These are phyloP conservation scores for Siniperca knerii DNA, from an alignment of 2,113 vertebrate genomes.

Conservation along the genomic window DNA sequence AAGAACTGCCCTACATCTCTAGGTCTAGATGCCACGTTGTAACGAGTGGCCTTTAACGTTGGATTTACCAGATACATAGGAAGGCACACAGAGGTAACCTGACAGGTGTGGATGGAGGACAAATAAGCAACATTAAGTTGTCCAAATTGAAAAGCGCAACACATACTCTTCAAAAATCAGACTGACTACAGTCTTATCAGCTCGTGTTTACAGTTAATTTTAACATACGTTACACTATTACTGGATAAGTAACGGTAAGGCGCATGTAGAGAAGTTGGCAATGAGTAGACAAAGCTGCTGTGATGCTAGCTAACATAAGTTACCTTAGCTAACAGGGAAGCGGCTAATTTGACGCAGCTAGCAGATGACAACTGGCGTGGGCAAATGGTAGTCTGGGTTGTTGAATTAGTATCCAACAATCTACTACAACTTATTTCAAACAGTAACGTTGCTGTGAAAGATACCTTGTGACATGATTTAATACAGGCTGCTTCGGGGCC, in stretches of 20 bases:
- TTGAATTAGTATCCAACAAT: neutral
- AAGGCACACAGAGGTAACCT: constrained; percentile 40
- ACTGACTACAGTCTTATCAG: neutral
- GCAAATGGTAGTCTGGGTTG: neutral
- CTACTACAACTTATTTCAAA: neutral
- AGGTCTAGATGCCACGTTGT: constrained; percentile 50
- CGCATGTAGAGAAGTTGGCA: constrained; percentile 25
- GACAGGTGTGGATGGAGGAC: constrained; percentile 36
- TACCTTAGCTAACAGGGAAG: constrained; percentile 38
- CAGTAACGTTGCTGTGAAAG: neutral
- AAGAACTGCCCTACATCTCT: constrained; percentile 32
- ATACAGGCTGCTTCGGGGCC: constrained; percentile 63
- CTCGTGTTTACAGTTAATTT: neutral
- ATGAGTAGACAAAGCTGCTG: constrained; percentile 8
- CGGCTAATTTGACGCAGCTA: constrained; percentile 31
- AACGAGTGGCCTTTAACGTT: constrained; percentile 39
- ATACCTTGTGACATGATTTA: constrained; percentile 5
- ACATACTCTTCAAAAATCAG: neutral
- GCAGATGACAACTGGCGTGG: constrained; percentile 31
- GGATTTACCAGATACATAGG: constrained; percentile 12
- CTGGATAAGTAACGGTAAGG: neutral
- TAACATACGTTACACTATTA: neutral
- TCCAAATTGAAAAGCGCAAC: neutral
- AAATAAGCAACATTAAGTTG: constrained; percentile 6
- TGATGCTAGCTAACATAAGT: constrained; percentile 24